phyloP scores from a whole-genome alignment of 2,113 vertebrate species.

The Marcusenius ussheri region DNA sequence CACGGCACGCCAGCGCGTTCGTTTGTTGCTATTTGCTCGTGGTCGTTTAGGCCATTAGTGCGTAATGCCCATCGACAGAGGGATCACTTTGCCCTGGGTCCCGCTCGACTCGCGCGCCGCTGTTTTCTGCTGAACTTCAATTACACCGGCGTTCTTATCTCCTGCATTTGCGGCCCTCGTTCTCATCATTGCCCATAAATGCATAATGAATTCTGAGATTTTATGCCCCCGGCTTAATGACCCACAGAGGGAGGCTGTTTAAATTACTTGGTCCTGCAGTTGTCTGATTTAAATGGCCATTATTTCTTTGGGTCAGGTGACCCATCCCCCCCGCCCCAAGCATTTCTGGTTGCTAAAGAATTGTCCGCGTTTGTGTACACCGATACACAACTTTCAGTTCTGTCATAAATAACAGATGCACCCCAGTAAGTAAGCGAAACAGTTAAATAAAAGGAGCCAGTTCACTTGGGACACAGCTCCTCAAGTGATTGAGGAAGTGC shows the following conservation, averaged over 20 bases:
- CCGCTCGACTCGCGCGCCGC: conserved; percentile 21
- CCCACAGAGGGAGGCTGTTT: conserved; percentile 34
- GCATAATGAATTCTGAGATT: conserved; percentile 48
- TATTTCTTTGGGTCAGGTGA: conserved; percentile 10
- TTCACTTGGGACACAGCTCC: neutral
- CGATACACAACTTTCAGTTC: neutral
- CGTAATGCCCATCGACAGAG: neutral
- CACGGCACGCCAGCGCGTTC: neutral
- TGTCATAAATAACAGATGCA: neutral
- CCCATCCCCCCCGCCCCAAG: neutral
- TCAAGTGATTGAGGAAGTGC: neutral
- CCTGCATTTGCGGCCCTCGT: conserved; percentile 26
- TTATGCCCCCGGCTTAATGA: conserved; percentile 52
- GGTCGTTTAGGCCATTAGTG: conserved; percentile 3
- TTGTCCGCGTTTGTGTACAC: neutral
- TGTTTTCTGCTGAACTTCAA: conserved; percentile 34
- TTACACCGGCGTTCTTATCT: conserved; percentile 44
- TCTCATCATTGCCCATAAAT: conserved; percentile 38
- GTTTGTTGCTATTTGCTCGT: conserved; percentile 26
- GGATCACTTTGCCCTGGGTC: conserved; percentile 36
- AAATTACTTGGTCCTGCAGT: conserved; percentile 36
- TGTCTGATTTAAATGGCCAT: conserved; percentile 16
- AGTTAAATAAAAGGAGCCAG: neutral
- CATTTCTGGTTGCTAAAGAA: neutral
- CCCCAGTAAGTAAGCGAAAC: neutral